Conservation (phyloP, 2,113 vertebrate genomes). For the Nyctibius bracteatus region DNA sequence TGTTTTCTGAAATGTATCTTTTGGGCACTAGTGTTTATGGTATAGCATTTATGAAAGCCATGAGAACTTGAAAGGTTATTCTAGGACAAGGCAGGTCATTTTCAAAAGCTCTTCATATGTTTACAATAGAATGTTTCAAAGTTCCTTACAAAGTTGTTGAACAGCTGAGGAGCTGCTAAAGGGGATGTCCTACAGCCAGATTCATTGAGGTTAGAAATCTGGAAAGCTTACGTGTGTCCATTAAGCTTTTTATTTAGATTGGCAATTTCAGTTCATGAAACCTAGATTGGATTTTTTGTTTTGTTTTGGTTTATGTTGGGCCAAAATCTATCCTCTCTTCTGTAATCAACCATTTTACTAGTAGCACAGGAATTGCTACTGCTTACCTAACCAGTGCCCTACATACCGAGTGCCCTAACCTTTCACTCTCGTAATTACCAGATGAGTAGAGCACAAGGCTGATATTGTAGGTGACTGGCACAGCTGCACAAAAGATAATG, state of each 20-base stretch:
- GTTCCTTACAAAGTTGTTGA: constrained; percentile 1
- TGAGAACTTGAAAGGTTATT: constrained; percentile 30
- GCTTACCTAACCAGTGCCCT: neutral
- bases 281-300: neutral
- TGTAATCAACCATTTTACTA: neutral
- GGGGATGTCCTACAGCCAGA: constrained; percentile 38
- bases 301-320: neutral
- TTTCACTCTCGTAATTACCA: neutral
- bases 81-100: constrained; percentile 4
- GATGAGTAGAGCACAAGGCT: neutral
- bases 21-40: neutral
- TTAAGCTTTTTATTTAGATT: constrained; percentile 49
- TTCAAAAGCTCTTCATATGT: constrained; percentile 1
- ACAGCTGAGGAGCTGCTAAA: constrained; percentile 38
- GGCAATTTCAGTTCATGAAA: constrained; percentile 28
- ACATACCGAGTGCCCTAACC: neutral
- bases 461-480: neutral
- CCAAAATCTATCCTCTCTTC: neutral
- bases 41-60: neutral
- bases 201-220: constrained; percentile 45
- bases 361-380: neutral
- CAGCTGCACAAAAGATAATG: neutral
- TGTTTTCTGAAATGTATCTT: neutral
- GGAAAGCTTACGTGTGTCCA: neutral
- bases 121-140: constrained; percentile 6